Evolutionary conservation across 2,797 vertebrate genomes (phyloP).

Genomic region (Columba guinea): DNA sequence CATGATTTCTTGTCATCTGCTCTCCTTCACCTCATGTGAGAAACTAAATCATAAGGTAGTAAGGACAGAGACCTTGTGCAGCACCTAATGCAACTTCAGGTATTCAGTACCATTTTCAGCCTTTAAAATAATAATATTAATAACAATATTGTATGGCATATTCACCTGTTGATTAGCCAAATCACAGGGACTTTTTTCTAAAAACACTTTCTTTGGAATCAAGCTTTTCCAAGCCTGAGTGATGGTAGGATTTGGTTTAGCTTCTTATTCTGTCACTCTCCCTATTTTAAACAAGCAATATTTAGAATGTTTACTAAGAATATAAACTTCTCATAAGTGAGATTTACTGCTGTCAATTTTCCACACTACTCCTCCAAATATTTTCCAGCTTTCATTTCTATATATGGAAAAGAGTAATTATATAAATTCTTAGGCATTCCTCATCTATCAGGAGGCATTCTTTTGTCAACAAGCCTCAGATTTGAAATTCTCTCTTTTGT

Average conservation of each 20-base stretch:
- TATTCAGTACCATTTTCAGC: not conserved
- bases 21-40: not conserved
- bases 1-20: fast-evolving
- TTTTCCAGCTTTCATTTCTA: slow-evolving; percentile 4
- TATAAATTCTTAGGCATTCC: not conserved
- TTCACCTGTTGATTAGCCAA: not conserved
- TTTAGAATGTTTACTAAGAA: not conserved
- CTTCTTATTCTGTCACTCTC: not conserved
- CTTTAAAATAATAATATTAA: not conserved
- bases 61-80: not conserved
- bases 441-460: slow-evolving; percentile 25
- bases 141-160: not conserved
- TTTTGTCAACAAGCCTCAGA: slow-evolving; percentile 43
- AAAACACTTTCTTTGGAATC: not conserved
- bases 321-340: not conserved
- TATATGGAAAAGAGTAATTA: slow-evolving; percentile 4
- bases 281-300: not conserved
- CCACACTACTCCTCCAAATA: not conserved
- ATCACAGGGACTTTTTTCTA: not conserved
- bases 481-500: slow-evolving; percentile 52
- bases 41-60: not conserved
- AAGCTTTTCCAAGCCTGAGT: not conserved
- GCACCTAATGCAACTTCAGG: not conserved
- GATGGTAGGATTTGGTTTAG: not conserved
- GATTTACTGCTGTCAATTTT: not conserved